These are phyloP conservation scores for Hypsibius dujardini DNA, from an alignment of 1,140 invertebrate genomes.

Conservation along the genomic window DNA sequence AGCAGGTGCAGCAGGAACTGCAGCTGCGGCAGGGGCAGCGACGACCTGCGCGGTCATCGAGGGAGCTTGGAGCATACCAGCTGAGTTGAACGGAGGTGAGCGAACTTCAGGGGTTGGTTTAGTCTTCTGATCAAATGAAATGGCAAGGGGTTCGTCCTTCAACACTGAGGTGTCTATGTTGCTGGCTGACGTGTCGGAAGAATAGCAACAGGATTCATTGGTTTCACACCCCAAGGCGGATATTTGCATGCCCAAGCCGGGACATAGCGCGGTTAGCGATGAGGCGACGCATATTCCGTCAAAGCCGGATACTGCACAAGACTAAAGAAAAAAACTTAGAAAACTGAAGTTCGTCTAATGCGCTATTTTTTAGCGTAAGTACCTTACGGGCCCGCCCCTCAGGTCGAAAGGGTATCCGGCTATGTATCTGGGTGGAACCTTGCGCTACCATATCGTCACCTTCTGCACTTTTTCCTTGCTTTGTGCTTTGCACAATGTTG, in stretches of 20 bases:
- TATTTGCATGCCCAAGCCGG: slow-evolving; percentile 10
- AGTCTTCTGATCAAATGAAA: not conserved
- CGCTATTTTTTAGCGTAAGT: not conserved
- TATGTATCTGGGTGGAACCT: not conserved
- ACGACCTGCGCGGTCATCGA: too few species aligned
- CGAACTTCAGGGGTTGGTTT: too few species aligned
- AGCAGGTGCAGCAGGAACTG: too few species aligned
- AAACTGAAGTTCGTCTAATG: too few species aligned
- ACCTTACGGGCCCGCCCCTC: slow-evolving; percentile 9
- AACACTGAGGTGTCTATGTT: not conserved
- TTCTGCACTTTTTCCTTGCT: slow-evolving; percentile 4
- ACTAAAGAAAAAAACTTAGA: not conserved
- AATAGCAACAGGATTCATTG: slow-evolving; percentile 10
- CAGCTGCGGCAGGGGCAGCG: too few species aligned
- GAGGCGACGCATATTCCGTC: slow-evolving; percentile 8
- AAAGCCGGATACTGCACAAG: not conserved
- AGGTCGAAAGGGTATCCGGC: not conserved
- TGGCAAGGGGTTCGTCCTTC: slow-evolving; percentile 1
- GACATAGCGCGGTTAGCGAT: slow-evolving; percentile 13
- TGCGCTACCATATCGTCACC: slow-evolving; percentile 4
- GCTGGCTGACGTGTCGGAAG: slow-evolving; percentile 14
- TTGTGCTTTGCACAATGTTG: not conserved
- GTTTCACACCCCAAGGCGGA: not conserved
- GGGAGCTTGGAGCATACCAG: too few species aligned
- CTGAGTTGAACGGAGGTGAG: too few species aligned